These are phyloP conservation scores for Hyla sarda DNA, from an alignment of 2,113 vertebrate genomes.

Conservation along the genomic window DNA sequence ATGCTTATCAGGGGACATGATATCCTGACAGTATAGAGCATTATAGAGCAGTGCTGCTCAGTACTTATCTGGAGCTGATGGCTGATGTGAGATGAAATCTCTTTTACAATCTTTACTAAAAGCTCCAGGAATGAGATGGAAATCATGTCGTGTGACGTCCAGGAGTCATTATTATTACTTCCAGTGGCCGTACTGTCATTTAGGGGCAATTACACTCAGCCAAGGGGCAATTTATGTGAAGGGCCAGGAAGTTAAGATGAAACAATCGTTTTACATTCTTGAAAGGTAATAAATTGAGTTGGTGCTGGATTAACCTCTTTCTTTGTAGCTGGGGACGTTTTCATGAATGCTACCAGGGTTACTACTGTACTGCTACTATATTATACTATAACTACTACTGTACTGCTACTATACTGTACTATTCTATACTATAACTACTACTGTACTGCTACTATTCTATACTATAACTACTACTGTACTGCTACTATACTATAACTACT, in stretches of 20 bases:
- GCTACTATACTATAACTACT: no score
- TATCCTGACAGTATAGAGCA: neutral
- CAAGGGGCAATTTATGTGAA: neutral
- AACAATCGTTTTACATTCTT: neutral
- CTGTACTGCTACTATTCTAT: no score
- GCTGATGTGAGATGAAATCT: neutral
- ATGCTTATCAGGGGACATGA: neutral
- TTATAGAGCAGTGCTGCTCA: neutral
- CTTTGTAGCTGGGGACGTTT: neutral
- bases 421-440: neutral
- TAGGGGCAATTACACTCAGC: neutral
- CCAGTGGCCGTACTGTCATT: neutral
- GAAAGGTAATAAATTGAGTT: neutral
- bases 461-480: no score
- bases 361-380: neutral
- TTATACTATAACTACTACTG: neutral
- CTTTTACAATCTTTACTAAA: neutral
- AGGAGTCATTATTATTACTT: neutral
- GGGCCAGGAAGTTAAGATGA: neutral
- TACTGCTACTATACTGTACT: neutral
- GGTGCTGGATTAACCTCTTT: neutral
- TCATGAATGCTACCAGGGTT: neutral
- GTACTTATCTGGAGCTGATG: neutral
- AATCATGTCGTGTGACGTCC: conserved; percentile 11
- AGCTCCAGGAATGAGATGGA: neutral